Conservation (phyloP, 2,113 vertebrate species). For the Hipposideros armiger region DNA sequence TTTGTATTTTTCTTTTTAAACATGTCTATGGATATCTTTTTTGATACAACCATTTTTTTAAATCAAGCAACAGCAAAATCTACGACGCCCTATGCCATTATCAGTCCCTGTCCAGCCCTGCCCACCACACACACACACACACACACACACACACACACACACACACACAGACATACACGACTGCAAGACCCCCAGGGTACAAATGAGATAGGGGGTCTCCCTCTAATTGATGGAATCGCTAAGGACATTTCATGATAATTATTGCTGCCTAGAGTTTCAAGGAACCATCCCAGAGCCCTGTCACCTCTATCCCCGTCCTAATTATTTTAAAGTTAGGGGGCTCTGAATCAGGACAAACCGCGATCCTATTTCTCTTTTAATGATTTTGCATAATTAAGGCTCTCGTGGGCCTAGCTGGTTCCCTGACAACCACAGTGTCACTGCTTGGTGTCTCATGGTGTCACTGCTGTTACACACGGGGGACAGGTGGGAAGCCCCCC, state of each 20-base stretch:
- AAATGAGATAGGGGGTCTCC: conserved; percentile 59
- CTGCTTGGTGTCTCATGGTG: conserved; percentile 35
- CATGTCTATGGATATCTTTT: background rate
- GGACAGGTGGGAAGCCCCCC: background rate
- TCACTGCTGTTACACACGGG: conserved; percentile 15
- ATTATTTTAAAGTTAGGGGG: conserved; percentile 39
- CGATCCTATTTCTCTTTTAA: conserved; percentile 54
- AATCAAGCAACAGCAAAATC: conserved; percentile 52
- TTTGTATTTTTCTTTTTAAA: background rate
- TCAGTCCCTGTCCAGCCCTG: rapidly evolving
- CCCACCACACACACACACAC: too few relatives aligned
- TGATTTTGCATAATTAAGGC: conserved; percentile 50
- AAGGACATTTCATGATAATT: conserved; percentile 75
- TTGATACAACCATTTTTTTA: background rate
- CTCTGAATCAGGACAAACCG: conserved; percentile 57
- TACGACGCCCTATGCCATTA: too few relatives aligned
- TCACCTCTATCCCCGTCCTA: conserved; percentile 52
- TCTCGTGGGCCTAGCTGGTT: conserved; percentile 11
- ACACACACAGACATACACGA: rapidly evolving
- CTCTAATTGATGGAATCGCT: conserved; percentile 72
- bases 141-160: too few relatives aligned
- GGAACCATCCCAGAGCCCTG: conserved; percentile 78
- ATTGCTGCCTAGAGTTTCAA: conserved; percentile 78
- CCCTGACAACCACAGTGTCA: conserved; percentile 35
- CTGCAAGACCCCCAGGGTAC: background rate